Percentiles rank a stretch among this genome's conserved stretches.
Conservation (phyloP, 2,888 invertebrate species). For the Allophyes oxyacanthae region DNA sequence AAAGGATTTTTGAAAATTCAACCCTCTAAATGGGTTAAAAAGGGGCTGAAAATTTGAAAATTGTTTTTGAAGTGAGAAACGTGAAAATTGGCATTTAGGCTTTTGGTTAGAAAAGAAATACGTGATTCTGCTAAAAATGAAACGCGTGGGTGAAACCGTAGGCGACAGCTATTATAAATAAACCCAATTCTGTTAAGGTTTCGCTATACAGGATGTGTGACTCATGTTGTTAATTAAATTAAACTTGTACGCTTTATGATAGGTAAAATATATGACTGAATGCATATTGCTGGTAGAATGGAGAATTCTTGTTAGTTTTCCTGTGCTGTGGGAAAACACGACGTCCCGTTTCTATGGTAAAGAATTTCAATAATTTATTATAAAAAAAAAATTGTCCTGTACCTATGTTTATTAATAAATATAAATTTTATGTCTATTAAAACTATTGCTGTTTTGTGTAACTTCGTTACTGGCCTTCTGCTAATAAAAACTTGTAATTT, state of each 20-base stretch:
- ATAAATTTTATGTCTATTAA: not conserved
- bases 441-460: not conserved
- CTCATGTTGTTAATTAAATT: not conserved
- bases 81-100: no score
- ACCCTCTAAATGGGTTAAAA: no score
- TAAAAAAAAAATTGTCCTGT: conserved; percentile 34
- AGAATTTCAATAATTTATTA: conserved; percentile 24
- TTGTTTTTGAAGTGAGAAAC: no score
- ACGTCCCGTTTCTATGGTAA: conserved; percentile 8
- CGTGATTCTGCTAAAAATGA: no score
- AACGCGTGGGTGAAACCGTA: no score
- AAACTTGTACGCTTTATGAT: not conserved
- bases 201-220: no score
- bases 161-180: no score
- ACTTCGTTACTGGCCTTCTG: conserved; percentile 3
- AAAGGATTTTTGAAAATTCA: no score
- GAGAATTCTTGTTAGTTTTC: conserved; percentile 20
- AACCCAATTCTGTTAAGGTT: no score
- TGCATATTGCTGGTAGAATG: not conserved
- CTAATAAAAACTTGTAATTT: no score
- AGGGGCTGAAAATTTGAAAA: no score
- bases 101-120: no score
- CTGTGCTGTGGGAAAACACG: conserved; percentile 36
- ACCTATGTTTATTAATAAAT: conserved; percentile 10
- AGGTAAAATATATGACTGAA: not conserved